Evolutionary conservation across 2,888 invertebrate species (phyloP).

Genomic region (Xanthorhoe designata): DNA sequence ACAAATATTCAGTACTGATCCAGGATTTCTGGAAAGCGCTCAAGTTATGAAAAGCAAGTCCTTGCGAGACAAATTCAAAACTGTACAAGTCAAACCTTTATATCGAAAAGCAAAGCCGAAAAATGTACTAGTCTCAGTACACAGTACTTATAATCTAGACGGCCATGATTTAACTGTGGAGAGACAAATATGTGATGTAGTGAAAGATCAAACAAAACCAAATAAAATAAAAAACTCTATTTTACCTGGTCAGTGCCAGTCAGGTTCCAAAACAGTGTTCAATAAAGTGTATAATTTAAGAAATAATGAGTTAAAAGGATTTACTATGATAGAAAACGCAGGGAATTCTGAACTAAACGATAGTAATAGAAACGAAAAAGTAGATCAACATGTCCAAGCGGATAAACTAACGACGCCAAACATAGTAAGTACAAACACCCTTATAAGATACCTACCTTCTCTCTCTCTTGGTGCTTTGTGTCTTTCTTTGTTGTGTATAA

Average conservation of each 20-base stretch:
- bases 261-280: slow-evolving; percentile 14
- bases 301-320: slow-evolving; percentile 27
- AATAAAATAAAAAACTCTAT: slow-evolving; percentile 47
- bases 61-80: slow-evolving; percentile 63
- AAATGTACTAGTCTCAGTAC: slow-evolving; percentile 48
- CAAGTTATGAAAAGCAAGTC: slow-evolving; percentile 51
- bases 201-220: slow-evolving; percentile 42
- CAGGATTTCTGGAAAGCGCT: slow-evolving; percentile 30
- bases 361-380: slow-evolving; percentile 37
- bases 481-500: no score
- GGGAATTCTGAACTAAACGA: slow-evolving; percentile 30
- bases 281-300: slow-evolving; percentile 33
- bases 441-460: no score
- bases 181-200: slow-evolving; percentile 48
- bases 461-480: no score
- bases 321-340: slow-evolving; percentile 41
- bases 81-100: slow-evolving; percentile 71
- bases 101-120: slow-evolving; percentile 64
- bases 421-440: slow-evolving; percentile 50
- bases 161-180: slow-evolving; percentile 64
- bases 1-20: slow-evolving; percentile 25
- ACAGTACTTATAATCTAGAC: slow-evolving; percentile 63
- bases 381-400: slow-evolving; percentile 48
- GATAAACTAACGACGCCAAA: slow-evolving; percentile 44
- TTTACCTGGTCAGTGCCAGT: slow-evolving; percentile 54